These are phyloP conservation scores for Athalia rosae DNA, from an alignment of 2,888 invertebrate species.

Conservation along the genomic window DNA sequence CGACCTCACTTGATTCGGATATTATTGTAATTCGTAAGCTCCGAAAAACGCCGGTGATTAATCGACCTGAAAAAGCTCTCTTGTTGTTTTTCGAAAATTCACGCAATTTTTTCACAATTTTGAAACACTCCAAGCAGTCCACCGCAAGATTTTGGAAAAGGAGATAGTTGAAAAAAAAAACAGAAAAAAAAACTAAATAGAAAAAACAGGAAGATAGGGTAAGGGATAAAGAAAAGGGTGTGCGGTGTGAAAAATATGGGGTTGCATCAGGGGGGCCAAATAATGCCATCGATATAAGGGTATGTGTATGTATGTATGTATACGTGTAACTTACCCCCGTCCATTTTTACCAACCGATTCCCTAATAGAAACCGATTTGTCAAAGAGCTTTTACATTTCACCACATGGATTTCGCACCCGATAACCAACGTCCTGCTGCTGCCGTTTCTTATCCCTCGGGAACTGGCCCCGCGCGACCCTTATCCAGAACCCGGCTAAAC, in stretches of 20 bases:
- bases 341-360: not conserved
- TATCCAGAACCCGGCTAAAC: slow-evolving; percentile 49
- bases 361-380: slow-evolving; percentile 69
- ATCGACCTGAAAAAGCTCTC: not conserved
- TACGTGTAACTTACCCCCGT: too few species aligned
- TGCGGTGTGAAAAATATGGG: slow-evolving; percentile 49
- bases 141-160: too few species aligned
- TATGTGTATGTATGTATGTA: not conserved
- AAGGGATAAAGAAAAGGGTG: not conserved
- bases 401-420: slow-evolving; percentile 64
- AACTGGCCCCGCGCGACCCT: slow-evolving; percentile 30
- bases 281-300: slow-evolving; percentile 67
- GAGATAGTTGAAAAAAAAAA: too few species aligned
- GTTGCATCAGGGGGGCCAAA: slow-evolving; percentile 58
- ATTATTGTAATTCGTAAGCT: not conserved
- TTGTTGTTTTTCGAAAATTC: too few species aligned
- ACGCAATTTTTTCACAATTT: too few species aligned
- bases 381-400: slow-evolving; percentile 69
- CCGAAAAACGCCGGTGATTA: not conserved
- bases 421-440: slow-evolving; percentile 55
- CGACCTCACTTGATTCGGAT: not conserved
- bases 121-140: too few species aligned
- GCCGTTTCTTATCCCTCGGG: slow-evolving; percentile 35
- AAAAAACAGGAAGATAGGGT: not conserved
- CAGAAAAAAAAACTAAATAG: too few species aligned